Base-by-base conservation (phyloP, 1,140 invertebrate genomes). In the Cyphomyrmex costatus region DNA sequence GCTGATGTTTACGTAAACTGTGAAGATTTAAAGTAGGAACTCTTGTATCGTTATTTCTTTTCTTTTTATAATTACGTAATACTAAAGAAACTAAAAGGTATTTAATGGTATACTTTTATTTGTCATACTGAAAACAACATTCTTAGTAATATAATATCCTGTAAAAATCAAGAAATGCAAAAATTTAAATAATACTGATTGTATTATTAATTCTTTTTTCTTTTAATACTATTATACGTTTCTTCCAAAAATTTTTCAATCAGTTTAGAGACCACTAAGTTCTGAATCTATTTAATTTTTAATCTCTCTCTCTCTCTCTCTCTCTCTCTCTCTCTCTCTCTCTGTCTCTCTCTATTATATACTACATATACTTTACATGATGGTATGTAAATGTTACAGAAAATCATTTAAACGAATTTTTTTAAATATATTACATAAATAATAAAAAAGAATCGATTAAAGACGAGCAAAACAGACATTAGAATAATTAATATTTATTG, bases 341-440 rank as follows among this genome's bases (percentile, higher is more conserved):
- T n/a, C n/a, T n/a, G n/a, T n/a, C n/a, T n/a, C n/a, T n/a, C n/a
- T n/a, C n/a, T n/a, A n/a, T n/a, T n/a, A n/a, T n/a, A n/a, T n/a
- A n/a, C n/a, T n/a, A n/a, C n/a, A n/a, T 51, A 79, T 79, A 79
- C 19, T 53, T 36, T 46, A 36, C 7, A 36, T 36, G 7, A 36
- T 7, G 33, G 7, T 27, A 66, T 79, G 66, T 53, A 53, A 66
- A 68, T 51, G 12, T 16, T 66, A 79, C 14, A 65, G 36, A 68
- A 66, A 68, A 21, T 68, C n/a, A 4, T 79, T 58, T 51, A 36
- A 79, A 27, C 12, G 8, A 53, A 53, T 68, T 79, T 79, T 68
- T 53, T 68, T n/a, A 79, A 79, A 68, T 79, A 79, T 79, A 24
- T 0, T 30, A 61, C 53, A 73, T 42, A 42, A 42, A 42, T 42